These are phyloP conservation scores for Wiebesia pumilae DNA, from an alignment of 1,140 invertebrate species.

Conservation along the genomic window DNA sequence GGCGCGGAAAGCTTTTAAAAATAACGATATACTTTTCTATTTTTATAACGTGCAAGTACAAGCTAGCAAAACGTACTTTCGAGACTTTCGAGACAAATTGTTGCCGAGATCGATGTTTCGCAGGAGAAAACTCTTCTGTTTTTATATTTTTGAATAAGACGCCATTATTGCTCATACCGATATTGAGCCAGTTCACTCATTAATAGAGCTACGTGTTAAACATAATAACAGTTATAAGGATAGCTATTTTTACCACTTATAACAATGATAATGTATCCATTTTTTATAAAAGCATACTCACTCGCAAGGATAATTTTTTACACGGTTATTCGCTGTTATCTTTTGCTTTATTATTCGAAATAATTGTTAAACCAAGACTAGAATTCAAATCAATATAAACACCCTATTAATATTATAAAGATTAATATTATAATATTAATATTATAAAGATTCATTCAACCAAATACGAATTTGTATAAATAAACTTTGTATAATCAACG, in stretches of 20 bases:
- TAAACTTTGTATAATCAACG: no score
- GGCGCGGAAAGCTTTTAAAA: slow-evolving; percentile 20
- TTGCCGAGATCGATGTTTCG: not conserved
- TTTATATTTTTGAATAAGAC: not conserved
- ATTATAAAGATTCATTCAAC: no score
- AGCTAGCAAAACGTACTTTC: not conserved
- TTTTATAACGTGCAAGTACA: not conserved
- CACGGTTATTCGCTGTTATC: no score
- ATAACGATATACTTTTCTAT: not conserved
- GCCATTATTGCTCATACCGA: not conserved
- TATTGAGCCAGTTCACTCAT: not conserved
- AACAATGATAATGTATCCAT: not conserved
- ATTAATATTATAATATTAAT: no score
- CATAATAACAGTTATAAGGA: not conserved
- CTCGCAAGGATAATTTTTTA: not conserved
- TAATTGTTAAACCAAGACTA: no score
- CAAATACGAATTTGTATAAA: no score
- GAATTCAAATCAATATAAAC: no score
- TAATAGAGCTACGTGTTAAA: not conserved
- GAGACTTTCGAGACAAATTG: slow-evolving; percentile 32
- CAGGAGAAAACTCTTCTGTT: not conserved
- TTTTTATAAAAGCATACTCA: not conserved
- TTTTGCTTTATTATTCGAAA: no score
- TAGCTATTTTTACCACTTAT: not conserved
- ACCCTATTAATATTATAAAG: no score